phyloP scores from a whole-genome alignment of 2,113 vertebrate genomes.

The Antechinus stuartii region DNA sequence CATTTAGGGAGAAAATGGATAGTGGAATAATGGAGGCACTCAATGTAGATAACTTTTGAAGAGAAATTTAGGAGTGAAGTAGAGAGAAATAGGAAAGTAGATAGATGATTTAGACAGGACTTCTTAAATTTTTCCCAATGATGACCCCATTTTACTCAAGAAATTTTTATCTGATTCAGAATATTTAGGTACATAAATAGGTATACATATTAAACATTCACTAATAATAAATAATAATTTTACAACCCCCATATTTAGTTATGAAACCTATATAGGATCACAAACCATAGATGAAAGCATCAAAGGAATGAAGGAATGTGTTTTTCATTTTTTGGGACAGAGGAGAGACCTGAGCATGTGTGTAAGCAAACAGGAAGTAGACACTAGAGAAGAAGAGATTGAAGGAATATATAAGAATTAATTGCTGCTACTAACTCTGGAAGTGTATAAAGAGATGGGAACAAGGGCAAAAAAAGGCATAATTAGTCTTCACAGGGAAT shows the following conservation, averaged over 20 bases:
- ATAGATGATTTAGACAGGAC: background rate
- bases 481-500: background rate
- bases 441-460: background rate
- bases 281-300: background rate
- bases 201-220: no score
- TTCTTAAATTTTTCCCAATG: no score
- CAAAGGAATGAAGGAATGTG: background rate
- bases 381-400: background rate
- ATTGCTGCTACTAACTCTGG: background rate
- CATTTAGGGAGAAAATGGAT: background rate
- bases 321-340: background rate
- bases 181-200: no score
- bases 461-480: background rate
- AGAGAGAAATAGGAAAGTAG: background rate
- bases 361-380: background rate
- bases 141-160: no score
- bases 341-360: background rate
- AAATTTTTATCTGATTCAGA: no score
- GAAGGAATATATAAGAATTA: background rate
- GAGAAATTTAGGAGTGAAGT: background rate
- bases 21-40: background rate
- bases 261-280: no score
- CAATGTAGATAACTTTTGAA: background rate
- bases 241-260: no score
- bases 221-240: no score